Conservation (phyloP, 2,113 vertebrate genomes). For the Leucosticte australis region DNA sequence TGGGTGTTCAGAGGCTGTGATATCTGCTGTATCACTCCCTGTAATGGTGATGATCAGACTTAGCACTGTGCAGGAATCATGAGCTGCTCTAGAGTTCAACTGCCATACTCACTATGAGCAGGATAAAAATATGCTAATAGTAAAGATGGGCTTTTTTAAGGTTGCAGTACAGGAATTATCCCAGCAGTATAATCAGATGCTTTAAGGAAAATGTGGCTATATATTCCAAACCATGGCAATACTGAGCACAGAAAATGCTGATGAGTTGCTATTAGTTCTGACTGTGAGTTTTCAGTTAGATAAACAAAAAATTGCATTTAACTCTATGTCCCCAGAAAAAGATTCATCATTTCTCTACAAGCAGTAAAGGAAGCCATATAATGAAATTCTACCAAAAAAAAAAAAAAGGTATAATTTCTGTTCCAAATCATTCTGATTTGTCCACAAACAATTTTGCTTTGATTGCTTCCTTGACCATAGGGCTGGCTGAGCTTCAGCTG, state of each 20-base stretch:
- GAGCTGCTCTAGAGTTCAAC: background rate
- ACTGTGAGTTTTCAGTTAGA: background rate
- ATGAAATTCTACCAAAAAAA: background rate
- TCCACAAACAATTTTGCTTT: background rate
- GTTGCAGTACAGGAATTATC: background rate
- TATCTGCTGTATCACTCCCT: background rate
- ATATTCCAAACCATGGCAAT: background rate
- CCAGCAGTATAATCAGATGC: background rate
- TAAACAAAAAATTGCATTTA: background rate
- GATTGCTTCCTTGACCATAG: background rate
- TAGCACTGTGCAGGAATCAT: background rate
- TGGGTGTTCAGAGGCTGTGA: background rate
- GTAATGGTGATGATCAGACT: background rate
- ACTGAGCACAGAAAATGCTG: background rate
- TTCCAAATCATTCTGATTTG: background rate
- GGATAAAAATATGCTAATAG: background rate
- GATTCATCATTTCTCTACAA: background rate
- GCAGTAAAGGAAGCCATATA: background rate
- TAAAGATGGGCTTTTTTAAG: background rate
- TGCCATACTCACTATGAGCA: background rate
- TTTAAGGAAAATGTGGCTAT: background rate
- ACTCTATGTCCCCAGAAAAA: background rate
- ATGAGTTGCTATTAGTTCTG: background rate
- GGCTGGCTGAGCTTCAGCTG: background rate
- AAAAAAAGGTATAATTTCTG: background rate